A percentile compares a stretch with the other conserved stretches of the same genome.
Conservation (phyloP, 2,797 vertebrate species). For the Mionectes olivaceus region DNA sequence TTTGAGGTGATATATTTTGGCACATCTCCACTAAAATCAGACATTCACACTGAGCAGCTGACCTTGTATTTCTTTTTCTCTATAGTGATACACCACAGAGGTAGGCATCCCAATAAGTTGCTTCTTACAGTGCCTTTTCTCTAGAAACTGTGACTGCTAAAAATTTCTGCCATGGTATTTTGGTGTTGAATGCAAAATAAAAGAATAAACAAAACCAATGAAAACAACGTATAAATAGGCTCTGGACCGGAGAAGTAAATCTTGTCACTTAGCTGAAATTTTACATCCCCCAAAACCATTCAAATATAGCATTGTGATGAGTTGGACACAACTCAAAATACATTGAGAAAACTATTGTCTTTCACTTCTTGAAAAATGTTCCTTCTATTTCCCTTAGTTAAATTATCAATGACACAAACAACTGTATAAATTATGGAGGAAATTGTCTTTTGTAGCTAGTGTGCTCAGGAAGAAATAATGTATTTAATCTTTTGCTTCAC, state of each 20-base stretch:
- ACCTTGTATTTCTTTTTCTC: not conserved
- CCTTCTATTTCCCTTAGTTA: not conserved
- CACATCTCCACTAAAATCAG: not conserved
- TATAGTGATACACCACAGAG: not conserved
- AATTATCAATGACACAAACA: not conserved
- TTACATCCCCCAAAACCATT: not conserved
- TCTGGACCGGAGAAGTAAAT: not conserved
- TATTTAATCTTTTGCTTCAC: constrained; percentile 25
- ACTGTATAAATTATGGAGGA: not conserved
- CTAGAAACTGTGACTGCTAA: not conserved
- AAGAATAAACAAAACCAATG: not conserved
- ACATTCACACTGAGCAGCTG: not conserved
- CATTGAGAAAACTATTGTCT: not conserved
- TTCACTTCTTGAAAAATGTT: not conserved
- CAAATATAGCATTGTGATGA: not conserved
- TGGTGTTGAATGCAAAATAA: not conserved
- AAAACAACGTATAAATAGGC: not conserved
- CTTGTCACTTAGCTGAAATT: not conserved
- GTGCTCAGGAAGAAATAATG: not conserved
- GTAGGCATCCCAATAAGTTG: not conserved
- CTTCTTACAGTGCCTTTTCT: not conserved
- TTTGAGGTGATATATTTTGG: not conserved
- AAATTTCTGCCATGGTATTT: not conserved
- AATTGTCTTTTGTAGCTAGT: not conserved
- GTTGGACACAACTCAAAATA: not conserved